Base-by-base conservation (phyloP, 2,797 vertebrate genomes). In the Threskiornis aethiopicus region DNA sequence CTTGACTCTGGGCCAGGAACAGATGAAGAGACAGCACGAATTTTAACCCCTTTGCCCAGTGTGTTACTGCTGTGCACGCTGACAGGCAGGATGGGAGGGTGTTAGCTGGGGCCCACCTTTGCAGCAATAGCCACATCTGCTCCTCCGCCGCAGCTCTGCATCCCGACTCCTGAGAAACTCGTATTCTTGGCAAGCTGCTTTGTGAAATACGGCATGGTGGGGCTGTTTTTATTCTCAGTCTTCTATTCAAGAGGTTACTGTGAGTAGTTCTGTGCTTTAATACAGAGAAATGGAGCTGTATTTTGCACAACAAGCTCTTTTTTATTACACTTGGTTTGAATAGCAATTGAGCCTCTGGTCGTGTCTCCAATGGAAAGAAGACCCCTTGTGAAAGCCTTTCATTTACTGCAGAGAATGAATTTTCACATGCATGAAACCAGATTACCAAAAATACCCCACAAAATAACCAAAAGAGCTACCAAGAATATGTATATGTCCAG, bases 321-420 rank as follows among this genome's bases (percentile, higher is more conserved):
- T 90, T 95, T 96, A 96, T 96, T 93, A 94, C 94, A 77, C 84
- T 97, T 93, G 92, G 77, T 96, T 96, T 96, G 91, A 97, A 81
- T 92, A 76, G 86, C 79, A 95, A 59, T 95, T 91, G 96, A 87
- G 96, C 93, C 92, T 95, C 69, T 93, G 91, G 91, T 92, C 93
- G 13, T 54, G 37, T 84, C 87, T 95, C 89, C 84, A 89, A 4
- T 90, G 85, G 94, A 94, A 95, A 95, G 95, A 95, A 93, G 93
- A 85, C 57, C 54, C 80, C 59, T 95, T 96, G 51, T 95, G 91
- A 89, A 95, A 95, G 87, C 73, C 79, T 90, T 93, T 93, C 42
- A 41, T 93, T 96, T 95, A 67, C 85, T 94, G n/a, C 20, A 55
- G 83, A 90, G 94, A 95, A 87, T 90, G 39, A 97, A 87, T 47